Evolutionary conservation across 2,888 invertebrate species (phyloP).

Genomic region (Synanthedon formicaeformis): DNA sequence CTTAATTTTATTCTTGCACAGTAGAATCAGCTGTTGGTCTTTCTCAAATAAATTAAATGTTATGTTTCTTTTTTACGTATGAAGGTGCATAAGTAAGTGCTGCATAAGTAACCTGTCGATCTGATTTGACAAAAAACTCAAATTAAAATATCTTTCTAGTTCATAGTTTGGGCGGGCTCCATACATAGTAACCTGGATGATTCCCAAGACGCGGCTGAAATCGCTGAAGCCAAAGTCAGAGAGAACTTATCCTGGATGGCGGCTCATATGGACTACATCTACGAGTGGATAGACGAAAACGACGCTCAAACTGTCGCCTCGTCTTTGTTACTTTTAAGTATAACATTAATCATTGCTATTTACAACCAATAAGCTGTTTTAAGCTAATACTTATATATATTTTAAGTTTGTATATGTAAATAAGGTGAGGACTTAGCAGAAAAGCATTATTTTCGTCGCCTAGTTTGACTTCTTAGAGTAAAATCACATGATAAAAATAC

Average conservation of each 20-base stretch:
- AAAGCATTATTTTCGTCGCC: no score
- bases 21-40: no score
- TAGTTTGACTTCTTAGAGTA: no score
- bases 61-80: no score
- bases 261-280: conserved; percentile 22
- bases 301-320: conserved; percentile 35
- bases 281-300: conserved; percentile 57
- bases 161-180: conserved; percentile 29
- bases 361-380: conserved; percentile 20
- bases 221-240: conserved; percentile 14
- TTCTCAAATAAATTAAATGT: no score
- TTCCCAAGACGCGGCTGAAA: conserved; percentile 21
- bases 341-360: conserved; percentile 30
- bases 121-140: no score
- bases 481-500: no score
- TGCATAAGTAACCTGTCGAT: no score
- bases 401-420: background rate
- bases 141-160: conserved; percentile 20
- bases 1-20: no score
- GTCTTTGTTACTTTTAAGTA: conserved; percentile 31
- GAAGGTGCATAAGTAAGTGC: no score
- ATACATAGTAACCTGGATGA: conserved; percentile 32
- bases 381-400: background rate
- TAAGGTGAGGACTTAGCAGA: no score
- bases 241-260: conserved; percentile 32